A percentile compares a stretch with the other conserved stretches of the same genome.
Evolutionary conservation across 2,797 vertebrate species (phyloP).

Genomic region (Scyliorhinus canicula): DNA sequence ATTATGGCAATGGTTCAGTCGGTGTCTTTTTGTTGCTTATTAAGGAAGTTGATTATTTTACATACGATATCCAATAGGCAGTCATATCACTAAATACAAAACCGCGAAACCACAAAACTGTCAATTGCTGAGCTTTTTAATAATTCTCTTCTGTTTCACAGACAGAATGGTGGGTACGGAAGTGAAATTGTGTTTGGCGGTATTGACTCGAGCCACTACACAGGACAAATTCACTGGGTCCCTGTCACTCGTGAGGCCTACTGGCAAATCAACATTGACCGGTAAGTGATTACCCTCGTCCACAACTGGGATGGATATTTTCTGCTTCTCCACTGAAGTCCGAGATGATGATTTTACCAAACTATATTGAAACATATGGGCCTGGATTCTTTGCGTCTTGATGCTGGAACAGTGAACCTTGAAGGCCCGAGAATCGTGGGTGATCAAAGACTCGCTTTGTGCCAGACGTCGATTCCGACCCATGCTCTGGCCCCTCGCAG

Average conservation of each 20-base stretch:
- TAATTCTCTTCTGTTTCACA: slow-evolving; percentile 39
- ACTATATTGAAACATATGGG: not conserved
- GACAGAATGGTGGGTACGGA: slow-evolving; percentile 45
- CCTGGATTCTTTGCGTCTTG: too few relatives aligned
- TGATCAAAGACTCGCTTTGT: too few relatives aligned
- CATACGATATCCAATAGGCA: not conserved
- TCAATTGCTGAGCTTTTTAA: not conserved
- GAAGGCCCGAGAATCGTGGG: too few relatives aligned
- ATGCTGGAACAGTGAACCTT: too few relatives aligned
- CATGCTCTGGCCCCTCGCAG: too few relatives aligned
- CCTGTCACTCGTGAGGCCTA: slow-evolving; percentile 48
- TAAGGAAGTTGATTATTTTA: not conserved
- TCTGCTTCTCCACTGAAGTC: not conserved
- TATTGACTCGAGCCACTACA: slow-evolving; percentile 45
- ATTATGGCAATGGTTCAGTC: too few relatives aligned
- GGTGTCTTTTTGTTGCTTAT: not conserved
- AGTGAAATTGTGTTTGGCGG: slow-evolving; percentile 47
- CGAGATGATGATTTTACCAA: not conserved
- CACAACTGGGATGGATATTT: not conserved
- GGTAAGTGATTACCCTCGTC: slow-evolving; percentile 44
- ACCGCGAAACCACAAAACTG: not conserved
- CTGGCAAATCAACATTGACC: slow-evolving; percentile 58
- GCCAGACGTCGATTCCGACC: too few relatives aligned
- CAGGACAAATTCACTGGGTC: slow-evolving; percentile 50
- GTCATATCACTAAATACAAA: not conserved